These are phyloP conservation scores for Marcusenius ussheri DNA, from an alignment of 2,113 vertebrate species.

Conservation along the genomic window DNA sequence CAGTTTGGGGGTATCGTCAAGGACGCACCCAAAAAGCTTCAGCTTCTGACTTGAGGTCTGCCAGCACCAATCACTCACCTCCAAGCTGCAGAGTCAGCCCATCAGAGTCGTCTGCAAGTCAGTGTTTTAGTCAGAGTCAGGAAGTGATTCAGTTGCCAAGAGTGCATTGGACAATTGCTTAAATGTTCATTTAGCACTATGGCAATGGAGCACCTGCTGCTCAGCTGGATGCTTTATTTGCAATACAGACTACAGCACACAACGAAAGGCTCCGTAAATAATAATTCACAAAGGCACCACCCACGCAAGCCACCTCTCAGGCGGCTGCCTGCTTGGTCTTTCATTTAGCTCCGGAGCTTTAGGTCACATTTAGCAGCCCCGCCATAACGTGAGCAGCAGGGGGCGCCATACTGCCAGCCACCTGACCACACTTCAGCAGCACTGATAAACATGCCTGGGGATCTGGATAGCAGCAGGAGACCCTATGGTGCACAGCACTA, in stretches of 20 bases:
- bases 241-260: slow-evolving; percentile 9
- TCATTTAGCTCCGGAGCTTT: neutral
- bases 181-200: neutral
- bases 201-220: neutral
- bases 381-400: neutral
- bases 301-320: neutral
- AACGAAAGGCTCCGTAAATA: neutral
- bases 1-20: neutral
- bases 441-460: neutral
- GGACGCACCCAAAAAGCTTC: slow-evolving; percentile 4
- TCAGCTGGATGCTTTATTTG: neutral
- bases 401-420: neutral
- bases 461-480: neutral
- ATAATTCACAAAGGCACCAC: neutral
- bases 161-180: neutral
- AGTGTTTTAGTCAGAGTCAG: slow-evolving; percentile 1
- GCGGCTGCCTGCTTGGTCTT: neutral
- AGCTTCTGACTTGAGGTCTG: neutral
- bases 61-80: slow-evolving; percentile 13
- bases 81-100: neutral
- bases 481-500: neutral
- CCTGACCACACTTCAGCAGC: neutral
- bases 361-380: neutral
- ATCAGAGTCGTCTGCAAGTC: neutral
- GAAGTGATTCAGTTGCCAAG: slow-evolving; percentile 13